Conservation (phyloP, 1,140 invertebrate species). For the Macrocentrus cingulum region DNA sequence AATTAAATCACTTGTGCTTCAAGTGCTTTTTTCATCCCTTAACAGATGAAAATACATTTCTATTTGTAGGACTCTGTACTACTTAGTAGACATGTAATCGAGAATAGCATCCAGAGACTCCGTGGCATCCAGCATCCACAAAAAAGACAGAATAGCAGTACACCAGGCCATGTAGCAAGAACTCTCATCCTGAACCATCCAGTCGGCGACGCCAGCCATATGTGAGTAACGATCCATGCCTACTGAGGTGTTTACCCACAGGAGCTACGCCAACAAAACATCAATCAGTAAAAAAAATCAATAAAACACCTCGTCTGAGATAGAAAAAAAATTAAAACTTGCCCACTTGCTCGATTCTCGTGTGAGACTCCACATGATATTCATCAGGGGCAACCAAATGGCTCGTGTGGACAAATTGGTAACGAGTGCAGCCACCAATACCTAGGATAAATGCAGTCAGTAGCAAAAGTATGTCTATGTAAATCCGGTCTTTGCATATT, state of each 20-base stretch:
- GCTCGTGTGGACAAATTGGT: conserved; percentile 47
- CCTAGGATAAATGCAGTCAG: conserved; percentile 33
- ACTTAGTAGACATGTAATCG: conserved; percentile 47
- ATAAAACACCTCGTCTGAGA: too few relatives aligned
- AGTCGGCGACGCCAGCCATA: conserved; percentile 36
- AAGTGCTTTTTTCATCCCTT: too few relatives aligned
- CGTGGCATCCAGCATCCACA: conserved; percentile 58
- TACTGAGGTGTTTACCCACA: conserved; percentile 39
- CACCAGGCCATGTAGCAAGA: conserved; percentile 45
- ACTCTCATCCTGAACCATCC: conserved; percentile 43
- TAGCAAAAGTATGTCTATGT: conserved; percentile 5
- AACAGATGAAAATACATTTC: background rate
- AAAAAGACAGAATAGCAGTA: conserved; percentile 48
- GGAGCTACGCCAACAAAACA: conserved; percentile 34
- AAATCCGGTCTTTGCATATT: background rate
- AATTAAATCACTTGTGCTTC: conserved; percentile 3
- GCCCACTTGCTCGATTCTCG: conserved; percentile 52
- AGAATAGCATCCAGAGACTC: conserved; percentile 51
- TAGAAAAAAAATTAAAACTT: conserved; percentile 21
- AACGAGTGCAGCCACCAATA: conserved; percentile 50
- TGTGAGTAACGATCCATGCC: conserved; percentile 34
- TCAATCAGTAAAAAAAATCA: conserved; percentile 13
- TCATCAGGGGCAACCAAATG: conserved; percentile 52
- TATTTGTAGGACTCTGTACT: conserved; percentile 35
- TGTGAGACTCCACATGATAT: conserved; percentile 44